These are phyloP conservation scores for Agrochola litura DNA, from an alignment of 2,888 invertebrate genomes.

Conservation along the genomic window DNA sequence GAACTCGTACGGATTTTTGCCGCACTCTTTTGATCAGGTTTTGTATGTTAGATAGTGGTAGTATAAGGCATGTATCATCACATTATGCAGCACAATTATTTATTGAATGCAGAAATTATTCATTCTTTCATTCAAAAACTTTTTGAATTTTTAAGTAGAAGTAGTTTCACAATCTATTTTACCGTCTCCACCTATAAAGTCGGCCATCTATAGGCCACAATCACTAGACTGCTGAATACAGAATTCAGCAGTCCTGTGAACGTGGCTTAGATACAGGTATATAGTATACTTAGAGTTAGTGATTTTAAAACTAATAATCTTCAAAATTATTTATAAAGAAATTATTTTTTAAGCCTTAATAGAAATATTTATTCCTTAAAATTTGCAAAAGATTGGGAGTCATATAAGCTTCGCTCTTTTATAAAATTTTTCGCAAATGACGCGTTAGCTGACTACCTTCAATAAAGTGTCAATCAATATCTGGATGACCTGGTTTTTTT, in stretches of 20 bases:
- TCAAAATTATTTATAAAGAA: too few species aligned
- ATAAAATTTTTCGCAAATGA: background rate
- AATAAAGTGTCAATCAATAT: background rate
- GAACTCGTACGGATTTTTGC: constrained; percentile 56
- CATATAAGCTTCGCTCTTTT: too few species aligned
- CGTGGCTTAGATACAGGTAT: background rate
- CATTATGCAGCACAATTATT: constrained; percentile 5
- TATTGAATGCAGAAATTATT: constrained; percentile 9
- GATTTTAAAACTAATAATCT: too few species aligned
- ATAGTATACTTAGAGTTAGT: background rate
- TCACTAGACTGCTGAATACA: background rate
- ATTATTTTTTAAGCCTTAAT: too few species aligned
- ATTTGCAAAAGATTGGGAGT: too few species aligned
- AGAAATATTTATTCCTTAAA: too few species aligned
- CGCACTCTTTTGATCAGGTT: constrained; percentile 39
- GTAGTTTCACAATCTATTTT: background rate
- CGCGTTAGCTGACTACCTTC: background rate
- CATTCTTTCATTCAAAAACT: background rate
- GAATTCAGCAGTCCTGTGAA: background rate
- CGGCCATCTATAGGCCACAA: background rate
- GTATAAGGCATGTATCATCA: constrained; percentile 20
- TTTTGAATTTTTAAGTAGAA: background rate
- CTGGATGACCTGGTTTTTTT: too few species aligned
- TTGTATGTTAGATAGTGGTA: constrained; percentile 25
- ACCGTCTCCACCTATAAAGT: background rate